These are phyloP conservation scores for Chrysolina haemoptera DNA, from an alignment of 2,888 invertebrate genomes.

Conservation along the genomic window DNA sequence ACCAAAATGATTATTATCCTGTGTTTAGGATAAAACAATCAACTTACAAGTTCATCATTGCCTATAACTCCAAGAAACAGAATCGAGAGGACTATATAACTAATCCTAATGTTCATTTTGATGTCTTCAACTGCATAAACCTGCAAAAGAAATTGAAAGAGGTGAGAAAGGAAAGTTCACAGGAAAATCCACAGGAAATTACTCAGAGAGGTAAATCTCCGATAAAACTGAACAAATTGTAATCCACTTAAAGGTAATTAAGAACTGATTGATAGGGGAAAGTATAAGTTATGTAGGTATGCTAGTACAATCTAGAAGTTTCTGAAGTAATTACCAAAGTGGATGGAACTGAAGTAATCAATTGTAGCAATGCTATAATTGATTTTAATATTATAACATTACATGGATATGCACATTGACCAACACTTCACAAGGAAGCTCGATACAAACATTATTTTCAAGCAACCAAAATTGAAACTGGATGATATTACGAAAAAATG, in stretches of 20 bases:
- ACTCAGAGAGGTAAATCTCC: background rate
- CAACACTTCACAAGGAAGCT: background rate
- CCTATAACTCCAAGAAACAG: slow-evolving; percentile 36
- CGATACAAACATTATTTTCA: background rate
- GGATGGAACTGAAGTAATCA: background rate
- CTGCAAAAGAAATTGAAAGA: slow-evolving; percentile 32
- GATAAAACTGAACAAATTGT: background rate
- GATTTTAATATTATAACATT: background rate
- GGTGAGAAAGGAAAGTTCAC: background rate
- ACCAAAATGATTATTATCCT: background rate
- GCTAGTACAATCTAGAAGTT: background rate
- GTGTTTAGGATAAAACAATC: background rate
- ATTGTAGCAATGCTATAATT: background rate
- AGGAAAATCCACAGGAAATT: background rate
- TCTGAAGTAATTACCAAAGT: background rate
- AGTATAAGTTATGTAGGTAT: background rate
- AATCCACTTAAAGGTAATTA: slow-evolving; percentile 12
- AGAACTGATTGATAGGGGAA: background rate
- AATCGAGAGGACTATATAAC: slow-evolving; percentile 30
- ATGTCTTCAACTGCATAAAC: slow-evolving; percentile 40
- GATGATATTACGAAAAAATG: background rate
- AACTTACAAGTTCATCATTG: slow-evolving; percentile 31
- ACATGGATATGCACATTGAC: background rate
- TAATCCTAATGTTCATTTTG: slow-evolving; percentile 43
- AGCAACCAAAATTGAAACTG: background rate